Evolutionary conservation across 2,888 invertebrate genomes (phyloP).

Genomic region (Andrena camellia): DNA sequence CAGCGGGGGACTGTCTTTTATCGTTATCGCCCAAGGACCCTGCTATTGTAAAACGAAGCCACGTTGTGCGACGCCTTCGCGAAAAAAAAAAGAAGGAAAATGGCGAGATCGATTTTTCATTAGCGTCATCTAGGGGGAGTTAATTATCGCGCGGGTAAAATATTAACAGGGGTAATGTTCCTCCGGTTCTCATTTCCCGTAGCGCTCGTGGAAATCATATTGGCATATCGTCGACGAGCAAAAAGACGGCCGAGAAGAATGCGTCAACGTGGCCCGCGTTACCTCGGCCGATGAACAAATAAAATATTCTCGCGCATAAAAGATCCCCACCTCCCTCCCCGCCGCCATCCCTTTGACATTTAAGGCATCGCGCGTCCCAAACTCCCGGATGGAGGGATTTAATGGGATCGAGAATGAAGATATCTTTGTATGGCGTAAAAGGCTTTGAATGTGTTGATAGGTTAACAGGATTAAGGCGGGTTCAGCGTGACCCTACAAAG

Average conservation of each 20-base stretch:
- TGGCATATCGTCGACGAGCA: neutral
- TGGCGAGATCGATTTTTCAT: slow-evolving; percentile 48
- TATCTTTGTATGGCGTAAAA: slow-evolving; percentile 68
- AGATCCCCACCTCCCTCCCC: slow-evolving; percentile 14
- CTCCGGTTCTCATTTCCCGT: neutral
- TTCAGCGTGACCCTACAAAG: slow-evolving; percentile 64
- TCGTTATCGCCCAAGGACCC: slow-evolving; percentile 29
- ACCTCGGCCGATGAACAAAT: slow-evolving; percentile 23
- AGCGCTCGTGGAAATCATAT: neutral
- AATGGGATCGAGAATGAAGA: slow-evolving; percentile 71
- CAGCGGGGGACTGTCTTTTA: slow-evolving; percentile 20
- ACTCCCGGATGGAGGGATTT: slow-evolving; percentile 66
- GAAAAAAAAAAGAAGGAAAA: slow-evolving; percentile 2
- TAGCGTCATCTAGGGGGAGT: slow-evolving; percentile 18
- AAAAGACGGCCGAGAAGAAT: neutral
- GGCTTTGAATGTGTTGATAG: slow-evolving; percentile 74
- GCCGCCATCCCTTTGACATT: slow-evolving; percentile 37
- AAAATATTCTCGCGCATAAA: slow-evolving; percentile 40
- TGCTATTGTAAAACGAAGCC: slow-evolving; percentile 9
- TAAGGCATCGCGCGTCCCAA: slow-evolving; percentile 52
- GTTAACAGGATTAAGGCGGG: slow-evolving; percentile 74
- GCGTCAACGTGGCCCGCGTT: neutral
- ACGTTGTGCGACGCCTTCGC: slow-evolving; percentile 6
- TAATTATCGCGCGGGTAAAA: slow-evolving; percentile 38
- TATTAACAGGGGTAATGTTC: slow-evolving; percentile 12